Evolutionary conservation across 1,140 invertebrate species (phyloP), one percentile per base, ranked within the genome.

Genomic region (Drosophila takahashii): DNA sequence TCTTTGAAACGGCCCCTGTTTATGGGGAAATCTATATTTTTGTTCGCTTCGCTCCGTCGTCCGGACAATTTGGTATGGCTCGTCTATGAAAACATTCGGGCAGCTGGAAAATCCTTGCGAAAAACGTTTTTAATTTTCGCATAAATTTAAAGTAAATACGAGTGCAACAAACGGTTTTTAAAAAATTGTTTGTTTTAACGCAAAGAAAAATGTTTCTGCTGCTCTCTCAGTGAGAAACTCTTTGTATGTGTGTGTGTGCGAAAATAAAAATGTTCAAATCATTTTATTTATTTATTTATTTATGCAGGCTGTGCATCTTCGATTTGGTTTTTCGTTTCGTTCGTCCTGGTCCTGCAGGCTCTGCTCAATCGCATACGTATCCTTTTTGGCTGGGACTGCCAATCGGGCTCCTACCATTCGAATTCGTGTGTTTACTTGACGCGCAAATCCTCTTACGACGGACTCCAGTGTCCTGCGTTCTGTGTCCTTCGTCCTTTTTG

Each of bases 261-360:
- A 83, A 84, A 89, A 77, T 84, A 89, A 89, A 89, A 85, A 85
- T 89, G 85, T 75, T 77, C 84, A 87, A 87, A 87, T 87, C 84
- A 87, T 87, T 87, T 89, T 89, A 89, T 89, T 89, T 87, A 87
- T 89, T 89, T 87, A 87, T 87, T 87, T 89, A 89, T 89, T 89
- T 89, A 89, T 89, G 69, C 79, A 84, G 85, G 77, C 84, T 79
- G 81, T 83, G 81, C 83, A 87, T 87, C 84, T 87, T 89, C 79
- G 83, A 89, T 87, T 83, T 69, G 72, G 56, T 58, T 67, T 77
- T 70, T 57, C 69, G 56, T 52, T 66, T 56, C 22, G 22, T 22
- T 22, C 22, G 22, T 22, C 22, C 22, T 22, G 22, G 39, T 69
- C 41, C 48, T 53, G 48, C 64, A 69, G 66, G 50, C 62, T 69